Conservation (phyloP, 2,888 invertebrate species). For the Agrotis exclamationis region DNA sequence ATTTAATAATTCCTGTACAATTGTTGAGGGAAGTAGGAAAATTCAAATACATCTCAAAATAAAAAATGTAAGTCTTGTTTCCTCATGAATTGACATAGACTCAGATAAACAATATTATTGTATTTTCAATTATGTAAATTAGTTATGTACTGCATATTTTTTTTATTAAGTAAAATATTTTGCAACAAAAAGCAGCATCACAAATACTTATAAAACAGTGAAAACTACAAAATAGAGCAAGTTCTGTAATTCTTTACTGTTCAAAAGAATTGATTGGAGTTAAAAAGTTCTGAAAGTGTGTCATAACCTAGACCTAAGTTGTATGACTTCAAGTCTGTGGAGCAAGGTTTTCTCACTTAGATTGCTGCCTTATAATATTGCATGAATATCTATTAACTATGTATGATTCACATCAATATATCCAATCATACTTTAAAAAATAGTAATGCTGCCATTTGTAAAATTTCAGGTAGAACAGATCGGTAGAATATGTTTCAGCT, state of each 20-base stretch:
- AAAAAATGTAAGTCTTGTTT: constrained; percentile 7
- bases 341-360: constrained; percentile 4
- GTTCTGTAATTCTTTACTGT: background rate
- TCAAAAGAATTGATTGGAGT: background rate
- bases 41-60: constrained; percentile 2
- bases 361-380: constrained; percentile 2
- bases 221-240: background rate
- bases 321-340: constrained; percentile 22
- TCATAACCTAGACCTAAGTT: constrained; percentile 27
- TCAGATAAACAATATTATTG: background rate
- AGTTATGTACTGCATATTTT: too few species aligned
- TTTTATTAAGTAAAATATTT: too few species aligned
- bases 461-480: background rate
- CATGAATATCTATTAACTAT: background rate
- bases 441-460: background rate
- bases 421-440: background rate
- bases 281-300: background rate
- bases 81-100: constrained; percentile 7
- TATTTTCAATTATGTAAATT: background rate
- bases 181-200: background rate
- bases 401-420: background rate
- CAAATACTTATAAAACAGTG: constrained; percentile 15
- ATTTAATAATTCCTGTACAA: background rate
- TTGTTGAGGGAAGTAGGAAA: background rate
- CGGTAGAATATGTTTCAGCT: background rate